A percentile compares a stretch with the other conserved stretches of the same genome.
Evolutionary conservation across 2,113 vertebrate species (phyloP).

Genomic region (Podarcis cretensis): DNA sequence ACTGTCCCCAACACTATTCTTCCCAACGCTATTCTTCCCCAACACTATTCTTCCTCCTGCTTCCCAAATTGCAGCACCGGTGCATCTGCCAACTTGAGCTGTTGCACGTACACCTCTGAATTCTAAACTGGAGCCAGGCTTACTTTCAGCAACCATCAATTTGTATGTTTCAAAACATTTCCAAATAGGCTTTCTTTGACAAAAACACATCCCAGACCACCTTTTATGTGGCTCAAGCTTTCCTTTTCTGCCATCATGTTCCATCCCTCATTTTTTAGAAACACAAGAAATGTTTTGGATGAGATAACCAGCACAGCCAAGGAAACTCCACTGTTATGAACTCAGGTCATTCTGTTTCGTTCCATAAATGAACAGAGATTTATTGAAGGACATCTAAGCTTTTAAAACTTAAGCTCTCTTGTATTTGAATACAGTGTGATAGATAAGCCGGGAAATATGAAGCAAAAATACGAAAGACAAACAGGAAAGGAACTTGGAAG

Average conservation of each 20-base stretch:
- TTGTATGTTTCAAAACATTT: slow-evolving; percentile 60
- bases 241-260: not conserved
- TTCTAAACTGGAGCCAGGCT: slow-evolving; percentile 31
- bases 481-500: slow-evolving; percentile 24
- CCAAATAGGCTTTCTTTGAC: slow-evolving; percentile 44
- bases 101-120: slow-evolving; percentile 23
- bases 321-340: slow-evolving; percentile 14
- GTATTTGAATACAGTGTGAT: slow-evolving; percentile 37
- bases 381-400: slow-evolving; percentile 34
- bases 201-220: slow-evolving; percentile 20
- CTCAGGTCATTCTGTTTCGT: slow-evolving; percentile 51
- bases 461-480: slow-evolving; percentile 1
- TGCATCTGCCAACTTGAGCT: not conserved
- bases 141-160: slow-evolving; percentile 14
- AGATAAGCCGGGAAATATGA: not conserved
- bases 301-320: slow-evolving; percentile 44
- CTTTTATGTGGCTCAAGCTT: not conserved
- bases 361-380: slow-evolving; percentile 51
- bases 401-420: slow-evolving; percentile 36
- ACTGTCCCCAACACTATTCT: too few species aligned
- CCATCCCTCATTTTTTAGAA: slow-evolving; percentile 1
- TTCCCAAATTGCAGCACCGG: not conserved
- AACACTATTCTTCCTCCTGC: too few species aligned
- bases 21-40: too few species aligned
- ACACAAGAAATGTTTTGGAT: slow-evolving; percentile 41